phyloP scores from a whole-genome alignment of 2,888 invertebrate genomes.

The Venustoraphidia nigricollis region DNA sequence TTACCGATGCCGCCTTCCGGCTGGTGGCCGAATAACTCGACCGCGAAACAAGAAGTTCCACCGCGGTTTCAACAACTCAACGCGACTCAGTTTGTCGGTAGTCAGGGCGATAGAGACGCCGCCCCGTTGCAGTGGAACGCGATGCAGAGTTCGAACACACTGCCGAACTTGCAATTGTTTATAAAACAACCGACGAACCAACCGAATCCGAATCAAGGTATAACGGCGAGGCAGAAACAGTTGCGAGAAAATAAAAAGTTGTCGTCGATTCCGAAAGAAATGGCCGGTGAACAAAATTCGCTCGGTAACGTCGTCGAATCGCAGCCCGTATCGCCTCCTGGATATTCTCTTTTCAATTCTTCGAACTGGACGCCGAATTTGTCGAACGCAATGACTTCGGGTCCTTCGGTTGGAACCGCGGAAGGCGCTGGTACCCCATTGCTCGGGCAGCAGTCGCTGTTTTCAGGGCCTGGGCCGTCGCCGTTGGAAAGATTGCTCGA shows the following conservation, averaged over 20 bases:
- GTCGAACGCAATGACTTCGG: slow-evolving; percentile 15
- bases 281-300: neutral
- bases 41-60: neutral
- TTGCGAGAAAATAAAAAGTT: slow-evolving; percentile 22
- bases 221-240: slow-evolving; percentile 27
- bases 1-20: slow-evolving; percentile 11
- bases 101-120: slow-evolving; percentile 14
- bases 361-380: slow-evolving; percentile 27
- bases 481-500: slow-evolving; percentile 66
- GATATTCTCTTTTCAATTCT: slow-evolving; percentile 27
- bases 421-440: slow-evolving; percentile 7
- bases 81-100: too few species aligned
- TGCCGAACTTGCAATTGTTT: slow-evolving; percentile 4
- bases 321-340: slow-evolving; percentile 11
- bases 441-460: slow-evolving; percentile 43
- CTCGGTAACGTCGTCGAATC: neutral
- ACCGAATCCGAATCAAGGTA: slow-evolving; percentile 12
- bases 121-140: slow-evolving; percentile 17
- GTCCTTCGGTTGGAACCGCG: slow-evolving; percentile 3
- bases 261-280: slow-evolving; percentile 6
- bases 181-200: slow-evolving; percentile 7
- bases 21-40: slow-evolving; percentile 14
- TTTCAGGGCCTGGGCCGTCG: slow-evolving; percentile 63
- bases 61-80: neutral
- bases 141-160: slow-evolving; percentile 6